Conservation (phyloP, 92 coral and sea anemone genomes). For the Epizoanthus stellaris region DNA sequence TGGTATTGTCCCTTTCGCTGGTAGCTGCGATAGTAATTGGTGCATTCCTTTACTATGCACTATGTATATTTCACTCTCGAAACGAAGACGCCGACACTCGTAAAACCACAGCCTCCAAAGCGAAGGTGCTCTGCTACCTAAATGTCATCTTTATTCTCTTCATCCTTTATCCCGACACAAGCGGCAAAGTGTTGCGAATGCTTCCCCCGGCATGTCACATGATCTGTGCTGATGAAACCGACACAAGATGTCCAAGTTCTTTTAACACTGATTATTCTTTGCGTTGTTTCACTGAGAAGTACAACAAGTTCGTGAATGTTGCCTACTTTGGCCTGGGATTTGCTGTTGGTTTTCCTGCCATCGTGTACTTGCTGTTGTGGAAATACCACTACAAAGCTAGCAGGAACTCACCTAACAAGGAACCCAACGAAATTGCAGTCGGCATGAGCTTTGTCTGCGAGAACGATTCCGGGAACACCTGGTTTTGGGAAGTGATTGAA, state of each 20-base stretch:
- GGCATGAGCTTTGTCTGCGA: constrained; percentile 47
- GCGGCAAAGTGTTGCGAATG: constrained; percentile 16
- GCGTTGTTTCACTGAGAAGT: constrained; percentile 1
- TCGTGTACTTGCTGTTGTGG: constrained; percentile 19
- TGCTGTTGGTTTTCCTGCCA: constrained; percentile 41
- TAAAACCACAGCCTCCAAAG: not conserved
- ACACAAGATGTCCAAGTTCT: not conserved
- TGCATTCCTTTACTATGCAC: not conserved
- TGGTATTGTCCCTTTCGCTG: not conserved
- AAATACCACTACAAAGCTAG: not conserved
- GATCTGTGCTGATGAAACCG: not conserved
- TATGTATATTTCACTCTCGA: not conserved
- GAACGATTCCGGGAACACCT: constrained; percentile 28
- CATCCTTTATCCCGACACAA: constrained; percentile 13
- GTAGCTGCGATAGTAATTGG: not conserved
- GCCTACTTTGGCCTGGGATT: constrained; percentile 20
- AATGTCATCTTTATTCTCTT: constrained; percentile 13
- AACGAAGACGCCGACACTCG: not conserved
- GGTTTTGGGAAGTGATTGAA: constrained; percentile 65
- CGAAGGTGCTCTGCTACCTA: constrained; percentile 5
- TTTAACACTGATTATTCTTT: constrained; percentile 31
- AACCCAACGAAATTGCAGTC: not conserved
- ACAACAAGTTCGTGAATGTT: not conserved
- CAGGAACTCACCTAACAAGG: not conserved
- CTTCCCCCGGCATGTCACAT: constrained; percentile 31